A percentile compares a stretch with the other conserved stretches of the same genome.
Conservation (phyloP, 1,140 invertebrate genomes). For the Carposina sasakii region DNA sequence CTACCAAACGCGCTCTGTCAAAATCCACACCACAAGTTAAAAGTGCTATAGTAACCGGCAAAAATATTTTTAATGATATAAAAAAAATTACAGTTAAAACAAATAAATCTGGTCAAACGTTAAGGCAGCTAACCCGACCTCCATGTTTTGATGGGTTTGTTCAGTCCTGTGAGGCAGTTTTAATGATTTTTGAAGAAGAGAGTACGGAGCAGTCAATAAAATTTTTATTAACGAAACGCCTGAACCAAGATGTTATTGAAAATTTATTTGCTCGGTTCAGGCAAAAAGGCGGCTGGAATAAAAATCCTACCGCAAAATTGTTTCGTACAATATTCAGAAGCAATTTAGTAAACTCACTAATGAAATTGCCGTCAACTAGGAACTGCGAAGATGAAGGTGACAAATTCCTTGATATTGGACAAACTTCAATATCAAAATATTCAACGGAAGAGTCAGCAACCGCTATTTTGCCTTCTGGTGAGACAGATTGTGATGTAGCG, state of each 20-base stretch:
- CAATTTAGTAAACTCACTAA: neutral
- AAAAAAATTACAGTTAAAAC: neutral
- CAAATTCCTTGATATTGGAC: neutral
- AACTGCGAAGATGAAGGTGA: neutral
- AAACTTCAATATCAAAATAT: neutral
- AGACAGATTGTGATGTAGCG: neutral
- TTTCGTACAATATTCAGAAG: neutral
- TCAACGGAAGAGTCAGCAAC: neutral
- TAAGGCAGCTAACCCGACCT: neutral
- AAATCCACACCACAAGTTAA: neutral
- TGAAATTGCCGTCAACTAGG: neutral
- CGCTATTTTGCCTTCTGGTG: neutral
- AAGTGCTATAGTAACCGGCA: neutral
- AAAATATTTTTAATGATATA: neutral
- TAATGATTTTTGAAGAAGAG: neutral
- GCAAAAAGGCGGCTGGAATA: neutral
- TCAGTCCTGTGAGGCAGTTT: neutral
- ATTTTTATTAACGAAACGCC: neutral
- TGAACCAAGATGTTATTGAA: neutral
- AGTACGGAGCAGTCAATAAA: neutral
- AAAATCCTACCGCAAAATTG: neutral
- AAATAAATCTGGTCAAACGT: neutral
- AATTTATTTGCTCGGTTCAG: neutral
- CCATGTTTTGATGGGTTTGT: constrained; percentile 1
- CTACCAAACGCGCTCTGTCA: neutral